A percentile compares a stretch with the other conserved stretches of the same genome.
Conservation (phyloP, 35 echinoderm and acorn worm genomes). For the Anneissia japonica region DNA sequence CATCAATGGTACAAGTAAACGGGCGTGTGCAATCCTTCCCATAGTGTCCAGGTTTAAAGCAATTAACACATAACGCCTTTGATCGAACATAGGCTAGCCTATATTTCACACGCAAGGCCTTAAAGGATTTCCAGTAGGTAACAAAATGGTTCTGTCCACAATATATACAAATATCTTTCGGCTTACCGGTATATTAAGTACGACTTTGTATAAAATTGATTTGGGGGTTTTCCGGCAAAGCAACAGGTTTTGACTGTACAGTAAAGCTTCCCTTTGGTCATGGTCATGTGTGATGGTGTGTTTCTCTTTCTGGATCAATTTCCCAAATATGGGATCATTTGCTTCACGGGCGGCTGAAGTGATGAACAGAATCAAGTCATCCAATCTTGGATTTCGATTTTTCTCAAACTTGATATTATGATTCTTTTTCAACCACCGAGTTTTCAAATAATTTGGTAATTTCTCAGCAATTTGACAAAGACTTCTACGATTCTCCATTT, state of each 20-base stretch:
- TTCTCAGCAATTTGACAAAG: background rate
- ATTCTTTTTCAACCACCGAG: slow-evolving; percentile 15
- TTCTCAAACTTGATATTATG: background rate
- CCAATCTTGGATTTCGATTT: slow-evolving; percentile 5
- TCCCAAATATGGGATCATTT: slow-evolving; percentile 25
- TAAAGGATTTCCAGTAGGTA: slow-evolving; percentile 15
- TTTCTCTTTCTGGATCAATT: background rate
- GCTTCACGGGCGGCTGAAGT: slow-evolving; percentile 2
- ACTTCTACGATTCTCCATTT: slow-evolving; percentile 1
- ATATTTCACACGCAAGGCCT: background rate
- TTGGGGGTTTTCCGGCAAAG: background rate
- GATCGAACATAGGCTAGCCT: background rate
- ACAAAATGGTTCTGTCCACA: slow-evolving; percentile 27
- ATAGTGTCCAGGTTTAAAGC: slow-evolving; percentile 40
- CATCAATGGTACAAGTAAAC: slow-evolving; percentile 24
- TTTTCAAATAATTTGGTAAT: slow-evolving; percentile 2
- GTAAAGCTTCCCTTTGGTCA: too few relatives aligned
- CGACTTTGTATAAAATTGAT: background rate
- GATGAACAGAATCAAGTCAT: slow-evolving; percentile 13
- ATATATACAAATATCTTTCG: background rate
- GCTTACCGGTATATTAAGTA: background rate
- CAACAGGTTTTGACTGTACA: too few relatives aligned
- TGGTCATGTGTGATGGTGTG: background rate
- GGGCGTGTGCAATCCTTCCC: slow-evolving; percentile 24
- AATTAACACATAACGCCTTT: slow-evolving; percentile 44